phyloP scores from a whole-genome alignment of 2,113 vertebrate genomes.

The Poicephalus meyeri region DNA sequence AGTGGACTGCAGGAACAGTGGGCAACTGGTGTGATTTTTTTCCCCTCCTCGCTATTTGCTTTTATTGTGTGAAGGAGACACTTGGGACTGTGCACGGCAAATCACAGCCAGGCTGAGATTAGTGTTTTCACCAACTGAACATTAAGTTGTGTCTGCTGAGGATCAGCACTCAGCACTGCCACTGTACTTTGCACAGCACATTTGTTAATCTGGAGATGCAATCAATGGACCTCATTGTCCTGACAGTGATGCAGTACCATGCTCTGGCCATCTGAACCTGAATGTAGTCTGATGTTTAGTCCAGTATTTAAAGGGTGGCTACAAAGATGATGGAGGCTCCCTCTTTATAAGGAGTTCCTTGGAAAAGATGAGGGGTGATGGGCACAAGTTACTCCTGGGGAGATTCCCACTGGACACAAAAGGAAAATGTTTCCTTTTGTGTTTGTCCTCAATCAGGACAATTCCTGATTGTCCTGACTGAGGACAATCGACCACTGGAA shows the following conservation, averaged over 20 bases:
- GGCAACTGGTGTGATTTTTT: not conserved
- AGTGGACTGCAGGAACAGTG: not conserved
- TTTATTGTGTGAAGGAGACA: not conserved
- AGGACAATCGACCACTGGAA: not conserved
- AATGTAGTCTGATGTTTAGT: not conserved
- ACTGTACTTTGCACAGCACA: not conserved
- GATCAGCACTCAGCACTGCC: not conserved
- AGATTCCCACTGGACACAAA: not conserved
- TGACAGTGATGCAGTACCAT: not conserved
- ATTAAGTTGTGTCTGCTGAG: not conserved
- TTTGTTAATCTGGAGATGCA: not conserved
- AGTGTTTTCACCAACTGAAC: not conserved
- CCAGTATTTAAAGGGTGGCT: not conserved
- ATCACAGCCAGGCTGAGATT: not conserved
- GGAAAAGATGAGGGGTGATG: not conserved
- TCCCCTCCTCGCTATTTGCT: not conserved
- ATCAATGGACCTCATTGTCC: accelerated
- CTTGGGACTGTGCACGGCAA: accelerated
- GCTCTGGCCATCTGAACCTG: not conserved
- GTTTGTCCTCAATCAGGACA: not conserved
- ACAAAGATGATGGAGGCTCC: not conserved
- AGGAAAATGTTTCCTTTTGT: not conserved
- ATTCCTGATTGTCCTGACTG: not conserved
- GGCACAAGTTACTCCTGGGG: not conserved
- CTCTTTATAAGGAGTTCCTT: not conserved